Evolutionary conservation across 2,113 vertebrate genomes (phyloP), one percentile per base, ranked within the genome.

Genomic region (Trichomycterus rosablanca): DNA sequence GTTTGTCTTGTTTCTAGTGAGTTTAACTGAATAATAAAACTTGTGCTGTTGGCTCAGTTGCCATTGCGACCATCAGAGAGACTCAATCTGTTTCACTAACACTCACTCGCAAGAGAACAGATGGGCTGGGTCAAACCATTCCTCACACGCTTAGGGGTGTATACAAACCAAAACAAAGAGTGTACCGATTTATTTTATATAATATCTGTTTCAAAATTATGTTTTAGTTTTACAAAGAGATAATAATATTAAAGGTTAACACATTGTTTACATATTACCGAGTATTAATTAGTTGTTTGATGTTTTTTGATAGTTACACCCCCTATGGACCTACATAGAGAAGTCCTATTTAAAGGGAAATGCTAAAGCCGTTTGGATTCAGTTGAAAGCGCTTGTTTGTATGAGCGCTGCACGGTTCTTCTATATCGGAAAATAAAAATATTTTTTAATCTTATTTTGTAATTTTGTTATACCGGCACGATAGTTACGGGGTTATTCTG

Each of bases 1-100:
- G 3, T 23, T 32, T 19, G 51, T 32, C 3, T 20, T 24, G 23
- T 28, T 76, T 34, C 3, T 57, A 76, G 67, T 72, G 43, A n/a
- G 26, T 66, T 59, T 74, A 78, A 78, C 46, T 77, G 60, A 71
- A 60, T 26, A 64, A 70, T 4, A 73, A 81, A 82, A 84, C 75
- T 83, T 81, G 63, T 45, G 58, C 61, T n/a, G 45, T 61, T 9
- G 59, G 54, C 16, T 39, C 62, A 14, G 72, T 74, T 81, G 79
- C 83, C 85, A 86, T 84, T 32, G 75, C 80, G 68, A 81, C 69
- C 71, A 64, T 54, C 19, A 52, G 71, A 78, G 72, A 57, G 65
- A n/a, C 72, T 50, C 84, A 79, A 84, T 86, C 84, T 84, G 83
- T 66, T 83, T 77, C 84, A 82, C 78, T 84, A 80, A 74, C 74